A percentile compares a stretch with the other conserved stretches of the same genome.
Evolutionary conservation across 2,113 vertebrate species (phyloP).

Genomic region (Sporophila hypoxantha): DNA sequence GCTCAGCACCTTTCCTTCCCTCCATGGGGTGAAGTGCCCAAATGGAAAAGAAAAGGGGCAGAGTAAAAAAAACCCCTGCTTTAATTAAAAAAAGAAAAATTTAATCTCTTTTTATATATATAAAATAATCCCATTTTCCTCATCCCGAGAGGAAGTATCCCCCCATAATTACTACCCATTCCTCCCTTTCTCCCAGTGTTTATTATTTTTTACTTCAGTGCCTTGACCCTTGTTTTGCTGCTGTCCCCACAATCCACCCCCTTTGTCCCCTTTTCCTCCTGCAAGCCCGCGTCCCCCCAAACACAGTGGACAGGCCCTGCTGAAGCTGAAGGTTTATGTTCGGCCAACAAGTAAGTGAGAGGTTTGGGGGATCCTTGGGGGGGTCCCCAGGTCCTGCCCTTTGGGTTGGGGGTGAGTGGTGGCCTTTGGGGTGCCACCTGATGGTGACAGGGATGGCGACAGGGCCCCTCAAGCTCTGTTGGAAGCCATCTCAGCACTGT

Average conservation of each 20-base stretch:
- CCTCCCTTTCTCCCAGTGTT: neutral
- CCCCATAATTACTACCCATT: neutral
- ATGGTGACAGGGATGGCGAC: neutral
- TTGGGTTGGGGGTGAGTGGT: rapidly evolving
- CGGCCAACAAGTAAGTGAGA: constrained; percentile 80
- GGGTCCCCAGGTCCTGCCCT: neutral
- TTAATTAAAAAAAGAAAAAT: neutral
- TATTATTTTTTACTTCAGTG: neutral
- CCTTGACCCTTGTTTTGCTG: neutral
- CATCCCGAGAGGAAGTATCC: neutral
- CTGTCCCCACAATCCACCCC: neutral
- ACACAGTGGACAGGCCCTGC: constrained; percentile 82
- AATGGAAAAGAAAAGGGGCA: neutral
- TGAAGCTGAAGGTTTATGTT: constrained; percentile 91
- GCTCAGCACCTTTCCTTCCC: neutral
- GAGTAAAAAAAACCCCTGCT: neutral
- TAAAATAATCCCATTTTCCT: constrained; percentile 18
- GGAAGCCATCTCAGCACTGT: neutral
- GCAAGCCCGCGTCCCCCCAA: constrained; percentile 84
- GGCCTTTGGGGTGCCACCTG: rapidly evolving
- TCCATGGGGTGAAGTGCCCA: neutral
- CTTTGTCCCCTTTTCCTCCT: neutral
- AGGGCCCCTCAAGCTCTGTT: neutral
- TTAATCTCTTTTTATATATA: neutral
- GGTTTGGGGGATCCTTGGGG: neutral